A percentile compares a stretch with the other conserved stretches of the same genome.
Evolutionary conservation across 2,797 vertebrate genomes (phyloP).

Genomic region (Cossypha heuglini): DNA sequence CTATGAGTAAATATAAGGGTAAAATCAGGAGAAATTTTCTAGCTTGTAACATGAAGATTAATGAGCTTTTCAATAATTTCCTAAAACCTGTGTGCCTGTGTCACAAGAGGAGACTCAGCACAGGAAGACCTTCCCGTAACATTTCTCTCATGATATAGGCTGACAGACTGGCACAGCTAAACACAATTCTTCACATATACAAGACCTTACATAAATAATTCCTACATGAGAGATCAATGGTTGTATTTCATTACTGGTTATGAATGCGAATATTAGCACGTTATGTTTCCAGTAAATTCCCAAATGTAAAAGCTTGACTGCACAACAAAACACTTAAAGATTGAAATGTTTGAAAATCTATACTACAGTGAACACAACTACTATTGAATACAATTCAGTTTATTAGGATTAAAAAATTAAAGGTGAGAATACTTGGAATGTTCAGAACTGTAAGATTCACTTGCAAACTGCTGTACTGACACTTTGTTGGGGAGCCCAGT

Average conservation of each 20-base stretch:
- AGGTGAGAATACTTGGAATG: not conserved
- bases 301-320: not conserved
- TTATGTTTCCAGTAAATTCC: not conserved
- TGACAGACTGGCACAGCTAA: not conserved
- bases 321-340: not conserved
- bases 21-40: not conserved
- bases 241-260: not conserved
- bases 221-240: not conserved
- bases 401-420: not conserved
- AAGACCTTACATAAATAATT: not conserved
- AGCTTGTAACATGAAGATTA: not conserved
- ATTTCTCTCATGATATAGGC: not conserved
- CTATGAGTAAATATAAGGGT: not conserved
- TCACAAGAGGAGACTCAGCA: not conserved
- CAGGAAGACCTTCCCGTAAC: not conserved
- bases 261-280: not conserved
- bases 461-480: not conserved
- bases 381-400: not conserved
- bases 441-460: not conserved
- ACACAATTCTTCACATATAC: not conserved
- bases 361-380: not conserved
- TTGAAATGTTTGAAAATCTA: not conserved
- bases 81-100: not conserved
- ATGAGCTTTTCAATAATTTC: not conserved
- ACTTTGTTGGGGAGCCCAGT: accelerated